Base-by-base conservation (phyloP, 2,888 invertebrate species). In the Diarsia dahlii region DNA sequence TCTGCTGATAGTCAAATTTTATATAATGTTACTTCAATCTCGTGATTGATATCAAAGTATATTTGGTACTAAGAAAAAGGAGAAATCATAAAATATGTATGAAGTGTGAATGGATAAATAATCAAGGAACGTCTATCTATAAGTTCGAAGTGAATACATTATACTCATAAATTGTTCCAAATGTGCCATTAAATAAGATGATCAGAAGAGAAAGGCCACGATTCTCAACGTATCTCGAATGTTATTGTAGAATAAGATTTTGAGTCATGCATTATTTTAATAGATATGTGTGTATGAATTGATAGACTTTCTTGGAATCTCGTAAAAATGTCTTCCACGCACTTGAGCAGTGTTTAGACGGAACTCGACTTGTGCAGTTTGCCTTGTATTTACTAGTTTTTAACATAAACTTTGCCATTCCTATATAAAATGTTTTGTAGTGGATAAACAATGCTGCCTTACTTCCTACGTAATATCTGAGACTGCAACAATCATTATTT, bases 161-260 rank as follows among this genome's bases (percentile, higher is more conserved):
- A 84, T 87, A 88, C 87, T 88, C 85, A 88, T 81, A 88, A 88
- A 82, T 84, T 88, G 85, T 88, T 88, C 85, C 80, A 87, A 84
- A 85, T 88, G 88, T 88, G 88, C 88, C 88, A 88, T 88, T 81
- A 80, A 84, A 80, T 83, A 85, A 71, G 80, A 82, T 78, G 78
- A 78, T 73, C 84, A 74, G 84, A 80, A 80, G 81, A 39, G 83
- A 78, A 86, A 72, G 66, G 79, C 79, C 81, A 78, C 74, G 71
- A 81, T 86, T 85, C 82, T 85, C 88, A 82, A 81, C 78, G 81
- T 83, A 85, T 86, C 89, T 85, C 87, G 84, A 87, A 84, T 82
- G 63, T 84, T 75, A 81, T 80, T 69, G 68, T 88, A 88, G 87
- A 79, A 73, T 87, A 88, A 88, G 85, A 78, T 85, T 76, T 82